Percentiles rank a stretch among this genome's conserved stretches.
phyloP scores from a whole-genome alignment of 2,888 invertebrate genomes.

The Xylocampa areola region DNA sequence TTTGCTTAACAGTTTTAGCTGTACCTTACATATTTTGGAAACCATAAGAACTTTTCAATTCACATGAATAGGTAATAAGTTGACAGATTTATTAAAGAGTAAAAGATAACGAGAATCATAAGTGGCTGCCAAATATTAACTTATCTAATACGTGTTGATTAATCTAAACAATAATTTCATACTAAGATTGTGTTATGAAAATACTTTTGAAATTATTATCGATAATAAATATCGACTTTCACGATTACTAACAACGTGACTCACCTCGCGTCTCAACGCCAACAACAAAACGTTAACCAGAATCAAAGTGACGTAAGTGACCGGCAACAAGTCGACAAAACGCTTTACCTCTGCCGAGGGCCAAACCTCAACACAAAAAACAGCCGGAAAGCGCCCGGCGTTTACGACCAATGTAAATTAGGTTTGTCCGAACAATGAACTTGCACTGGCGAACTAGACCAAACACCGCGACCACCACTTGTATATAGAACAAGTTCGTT shows the following conservation, averaged over 20 bases:
- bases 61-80: no score
- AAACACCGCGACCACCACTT: constrained; percentile 81
- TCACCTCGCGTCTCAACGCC: constrained; percentile 88
- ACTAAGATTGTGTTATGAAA: constrained; percentile 7
- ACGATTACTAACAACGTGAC: constrained; percentile 81
- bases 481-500: constrained; percentile 78
- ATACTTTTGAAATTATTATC: constrained; percentile 64
- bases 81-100: no score
- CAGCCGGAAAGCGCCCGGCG: constrained; percentile 74
- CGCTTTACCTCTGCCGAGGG: constrained; percentile 73
- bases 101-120: no score
- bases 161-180: not conserved
- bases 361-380: constrained; percentile 79
- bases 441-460: constrained; percentile 88
- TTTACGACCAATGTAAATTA: constrained; percentile 75
- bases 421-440: constrained; percentile 84
- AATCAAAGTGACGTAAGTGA: constrained; percentile 82
- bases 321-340: constrained; percentile 77
- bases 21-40: no score
- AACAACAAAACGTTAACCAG: constrained; percentile 83
- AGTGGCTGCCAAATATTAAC: no score
- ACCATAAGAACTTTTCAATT: no score
- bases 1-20: no score
- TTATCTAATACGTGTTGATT: not conserved
- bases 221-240: constrained; percentile 79